Conservation (phyloP, 2,888 invertebrate genomes). For the Pogonocherus hispidulus region DNA sequence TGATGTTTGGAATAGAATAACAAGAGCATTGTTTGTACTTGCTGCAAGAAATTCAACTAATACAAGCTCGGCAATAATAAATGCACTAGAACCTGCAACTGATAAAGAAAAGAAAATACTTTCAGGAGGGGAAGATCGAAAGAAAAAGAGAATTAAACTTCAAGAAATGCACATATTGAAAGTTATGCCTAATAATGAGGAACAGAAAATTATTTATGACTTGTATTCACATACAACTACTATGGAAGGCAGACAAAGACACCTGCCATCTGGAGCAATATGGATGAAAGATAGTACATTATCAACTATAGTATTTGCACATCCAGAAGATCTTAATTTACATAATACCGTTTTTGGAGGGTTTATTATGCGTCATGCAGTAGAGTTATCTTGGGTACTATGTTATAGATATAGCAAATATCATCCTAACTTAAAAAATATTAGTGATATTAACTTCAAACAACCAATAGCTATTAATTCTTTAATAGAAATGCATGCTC, state of each 20-base stretch:
- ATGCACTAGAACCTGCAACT: conserved; percentile 72
- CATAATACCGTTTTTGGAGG: conserved; percentile 86
- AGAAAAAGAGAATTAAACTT: conserved; percentile 68
- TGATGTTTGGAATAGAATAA: conserved; percentile 71
- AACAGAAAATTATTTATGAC: conserved; percentile 78
- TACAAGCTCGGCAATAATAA: conserved; percentile 72
- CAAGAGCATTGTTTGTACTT: conserved; percentile 79
- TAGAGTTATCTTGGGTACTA: conserved; percentile 81
- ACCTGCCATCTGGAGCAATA: conserved; percentile 70
- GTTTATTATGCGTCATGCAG: conserved; percentile 82
- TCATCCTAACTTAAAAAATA: conserved; percentile 73
- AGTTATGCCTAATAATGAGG: conserved; percentile 75
- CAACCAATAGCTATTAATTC: conserved; percentile 81
- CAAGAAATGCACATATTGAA: conserved; percentile 74
- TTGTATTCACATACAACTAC: conserved; percentile 75
- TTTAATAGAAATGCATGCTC: conserved; percentile 77
- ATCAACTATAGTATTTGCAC: conserved; percentile 72
- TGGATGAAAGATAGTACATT: conserved; percentile 78
- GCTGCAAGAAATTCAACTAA: conserved; percentile 79
- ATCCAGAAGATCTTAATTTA: conserved; percentile 79
- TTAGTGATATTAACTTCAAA: conserved; percentile 81
- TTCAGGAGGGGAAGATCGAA: conserved; percentile 73
- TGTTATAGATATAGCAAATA: conserved; percentile 70
- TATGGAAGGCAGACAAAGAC: conserved; percentile 70
- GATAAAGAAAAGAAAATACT: conserved; percentile 75